A percentile compares a stretch with the other conserved stretches of the same genome.
phyloP scores from a whole-genome alignment of 2,888 invertebrate genomes.

The Dusona sp. region DNA sequence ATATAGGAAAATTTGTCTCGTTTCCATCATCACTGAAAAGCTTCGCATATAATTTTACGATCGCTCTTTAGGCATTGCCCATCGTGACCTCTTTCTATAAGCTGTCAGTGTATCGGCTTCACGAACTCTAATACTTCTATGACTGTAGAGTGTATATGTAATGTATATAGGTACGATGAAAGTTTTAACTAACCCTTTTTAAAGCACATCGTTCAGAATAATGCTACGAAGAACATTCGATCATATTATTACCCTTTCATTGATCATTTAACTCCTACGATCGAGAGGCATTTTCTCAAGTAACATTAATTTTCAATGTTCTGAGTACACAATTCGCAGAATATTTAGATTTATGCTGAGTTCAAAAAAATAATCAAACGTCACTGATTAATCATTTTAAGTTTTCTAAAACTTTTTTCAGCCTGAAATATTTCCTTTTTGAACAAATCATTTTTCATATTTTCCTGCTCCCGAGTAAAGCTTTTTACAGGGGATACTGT shows the following conservation, averaged over 20 bases:
- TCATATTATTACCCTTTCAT: constrained; percentile 17
- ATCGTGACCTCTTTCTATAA: constrained; percentile 55
- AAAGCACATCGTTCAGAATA: neutral
- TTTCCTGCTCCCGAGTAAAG: neutral
- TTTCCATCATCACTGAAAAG: neutral
- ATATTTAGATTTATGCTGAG: neutral
- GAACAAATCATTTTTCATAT: neutral
- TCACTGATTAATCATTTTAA: neutral
- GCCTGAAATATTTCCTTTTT: neutral
- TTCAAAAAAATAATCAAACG: neutral
- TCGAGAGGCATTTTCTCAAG: neutral
- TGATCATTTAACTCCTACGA: constrained; percentile 4
- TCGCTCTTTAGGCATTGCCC: constrained; percentile 29
- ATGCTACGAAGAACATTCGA: constrained; percentile 3
- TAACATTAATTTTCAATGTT: neutral
- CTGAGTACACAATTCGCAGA: neutral
- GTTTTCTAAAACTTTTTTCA: neutral
- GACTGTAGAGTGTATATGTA: neutral
- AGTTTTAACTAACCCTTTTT: constrained; percentile 30
- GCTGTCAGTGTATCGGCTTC: constrained; percentile 45
- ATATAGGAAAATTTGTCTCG: neutral
- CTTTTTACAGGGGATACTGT: neutral
- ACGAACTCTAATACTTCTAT: neutral
- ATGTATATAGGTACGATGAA: constrained; percentile 8
- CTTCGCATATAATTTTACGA: neutral